Conservation (phyloP, 2,113 vertebrate species). For the Castor canadensis region DNA sequence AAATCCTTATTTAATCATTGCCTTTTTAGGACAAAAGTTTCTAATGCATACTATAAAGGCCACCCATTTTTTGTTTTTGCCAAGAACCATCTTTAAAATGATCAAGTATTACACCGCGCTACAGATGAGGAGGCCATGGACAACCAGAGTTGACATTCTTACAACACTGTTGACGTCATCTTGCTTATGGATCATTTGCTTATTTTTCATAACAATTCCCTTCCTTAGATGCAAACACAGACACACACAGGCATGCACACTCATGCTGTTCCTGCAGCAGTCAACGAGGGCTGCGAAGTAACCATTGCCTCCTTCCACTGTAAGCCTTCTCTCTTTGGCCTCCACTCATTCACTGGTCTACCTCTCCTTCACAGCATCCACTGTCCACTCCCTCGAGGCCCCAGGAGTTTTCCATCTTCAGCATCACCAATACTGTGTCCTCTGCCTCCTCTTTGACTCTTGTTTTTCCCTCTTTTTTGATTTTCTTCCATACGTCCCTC, state of each 20-base stretch:
- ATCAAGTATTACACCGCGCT: background rate
- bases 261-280: background rate
- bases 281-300: background rate
- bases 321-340: background rate
- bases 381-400: background rate
- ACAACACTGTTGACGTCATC: background rate
- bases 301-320: background rate
- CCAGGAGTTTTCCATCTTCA: background rate
- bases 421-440: background rate
- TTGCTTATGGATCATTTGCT: background rate
- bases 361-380: background rate
- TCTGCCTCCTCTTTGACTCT: background rate
- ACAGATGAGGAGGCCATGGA: background rate
- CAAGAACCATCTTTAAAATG: background rate
- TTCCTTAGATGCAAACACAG: background rate
- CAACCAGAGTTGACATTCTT: background rate
- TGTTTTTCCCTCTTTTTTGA: background rate
- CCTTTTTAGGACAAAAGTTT: background rate
- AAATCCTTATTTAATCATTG: background rate
- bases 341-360: background rate
- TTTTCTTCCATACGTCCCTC: background rate
- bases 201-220: background rate
- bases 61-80: too few relatives aligned
- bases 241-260: accelerated
- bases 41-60: background rate